Conservation (phyloP, 2,888 invertebrate genomes). For the Epistrophe grossulariae region DNA sequence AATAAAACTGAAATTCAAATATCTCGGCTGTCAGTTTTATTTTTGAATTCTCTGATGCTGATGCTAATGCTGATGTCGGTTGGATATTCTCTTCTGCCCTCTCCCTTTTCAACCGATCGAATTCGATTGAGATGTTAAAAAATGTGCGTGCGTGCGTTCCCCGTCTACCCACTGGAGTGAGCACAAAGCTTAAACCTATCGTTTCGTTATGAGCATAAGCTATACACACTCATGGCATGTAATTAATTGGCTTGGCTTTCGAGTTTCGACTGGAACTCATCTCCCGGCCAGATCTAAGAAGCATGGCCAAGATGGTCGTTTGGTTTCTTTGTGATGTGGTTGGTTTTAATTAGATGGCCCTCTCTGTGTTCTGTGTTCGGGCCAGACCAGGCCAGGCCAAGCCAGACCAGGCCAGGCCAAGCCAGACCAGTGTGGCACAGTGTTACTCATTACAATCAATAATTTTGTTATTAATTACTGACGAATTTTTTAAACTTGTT, state of each 20-base stretch:
- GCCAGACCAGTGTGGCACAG: conserved; percentile 10
- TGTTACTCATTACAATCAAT: conserved; percentile 63
- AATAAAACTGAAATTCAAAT: conserved; percentile 67
- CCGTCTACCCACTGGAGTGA: conserved; percentile 27
- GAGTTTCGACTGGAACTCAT: conserved; percentile 43
- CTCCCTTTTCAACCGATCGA: not conserved
- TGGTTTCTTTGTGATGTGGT: conserved; percentile 55
- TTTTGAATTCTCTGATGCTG: conserved; percentile 20
- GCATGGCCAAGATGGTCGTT: conserved; percentile 31
- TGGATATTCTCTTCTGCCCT: not conserved
- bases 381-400: not conserved
- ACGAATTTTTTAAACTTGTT: conserved; percentile 59
- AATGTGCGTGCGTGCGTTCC: conserved; percentile 41
- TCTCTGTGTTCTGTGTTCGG: not conserved
- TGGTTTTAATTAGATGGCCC: conserved; percentile 61
- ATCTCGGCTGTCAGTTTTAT: conserved; percentile 60
- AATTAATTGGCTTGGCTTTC: conserved; percentile 69
- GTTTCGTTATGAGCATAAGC: conserved; percentile 46
- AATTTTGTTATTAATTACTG: conserved; percentile 71
- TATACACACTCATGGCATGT: conserved; percentile 52
- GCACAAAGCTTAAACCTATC: conserved; percentile 57
- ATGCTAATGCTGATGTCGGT: not conserved
- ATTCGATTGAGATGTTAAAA: conserved; percentile 62
- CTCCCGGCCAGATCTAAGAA: conserved; percentile 42
- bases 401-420: not conserved